phyloP scores from a whole-genome alignment of 2,888 invertebrate genomes.

The Bedellia somnulentella region DNA sequence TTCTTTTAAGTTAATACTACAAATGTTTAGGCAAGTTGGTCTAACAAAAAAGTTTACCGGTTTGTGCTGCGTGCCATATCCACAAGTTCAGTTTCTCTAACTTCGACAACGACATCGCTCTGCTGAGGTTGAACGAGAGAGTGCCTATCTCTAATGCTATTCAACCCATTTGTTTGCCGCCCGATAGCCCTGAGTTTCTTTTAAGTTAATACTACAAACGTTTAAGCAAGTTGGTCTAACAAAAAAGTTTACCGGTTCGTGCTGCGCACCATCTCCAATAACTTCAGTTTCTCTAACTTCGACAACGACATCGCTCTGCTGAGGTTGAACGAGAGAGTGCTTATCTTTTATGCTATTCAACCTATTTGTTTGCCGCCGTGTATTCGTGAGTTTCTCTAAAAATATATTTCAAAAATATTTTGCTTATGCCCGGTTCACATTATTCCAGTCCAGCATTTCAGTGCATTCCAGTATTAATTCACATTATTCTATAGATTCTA shows the following conservation, averaged over 20 bases:
- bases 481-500: no score
- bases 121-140: slow-evolving; percentile 74
- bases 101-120: slow-evolving; percentile 84
- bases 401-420: no score
- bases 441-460: no score
- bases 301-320: slow-evolving; percentile 84
- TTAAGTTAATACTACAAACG: no score
- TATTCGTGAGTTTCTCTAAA: slow-evolving; percentile 48
- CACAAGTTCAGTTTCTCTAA: slow-evolving; percentile 81
- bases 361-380: slow-evolving; percentile 78
- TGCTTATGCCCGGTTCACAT: no score
- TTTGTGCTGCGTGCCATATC: slow-evolving; percentile 76
- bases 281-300: slow-evolving; percentile 81
- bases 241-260: no score
- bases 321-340: slow-evolving; percentile 74
- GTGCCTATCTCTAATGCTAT: slow-evolving; percentile 77
- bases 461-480: no score
- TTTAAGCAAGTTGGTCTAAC: no score
- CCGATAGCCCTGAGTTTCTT: slow-evolving; percentile 47
- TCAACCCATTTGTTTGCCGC: slow-evolving; percentile 81
- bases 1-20: neutral
- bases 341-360: slow-evolving; percentile 73
- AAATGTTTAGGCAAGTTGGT: no score
- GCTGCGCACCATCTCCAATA: slow-evolving; percentile 72
- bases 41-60: no score